Evolutionary conservation across 2,113 vertebrate genomes (phyloP), one percentile per base, ranked within the genome.

Genomic region (Cervus canadensis): DNA sequence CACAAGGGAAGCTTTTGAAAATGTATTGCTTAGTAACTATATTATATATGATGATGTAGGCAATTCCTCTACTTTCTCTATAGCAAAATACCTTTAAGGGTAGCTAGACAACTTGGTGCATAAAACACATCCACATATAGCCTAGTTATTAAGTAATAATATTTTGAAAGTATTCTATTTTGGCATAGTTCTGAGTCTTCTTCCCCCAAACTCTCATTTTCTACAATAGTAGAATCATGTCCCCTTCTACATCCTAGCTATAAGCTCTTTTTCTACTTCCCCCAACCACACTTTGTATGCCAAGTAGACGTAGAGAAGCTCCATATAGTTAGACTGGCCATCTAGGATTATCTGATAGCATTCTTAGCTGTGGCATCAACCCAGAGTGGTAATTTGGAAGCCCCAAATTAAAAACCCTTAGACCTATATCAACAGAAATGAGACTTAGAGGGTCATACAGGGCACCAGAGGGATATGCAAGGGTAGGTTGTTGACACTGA

Each of bases 121-220:
- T 74, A 87, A 67, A 78, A 87, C 13, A 40, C 59, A 94, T 89
- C 89, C 5, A 82, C 43, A 64, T 89, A 45, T 60, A 94, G 76
- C 43, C 79, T 74, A 48, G 5, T 43, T 97, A 21, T 23, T 36
- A 74, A 79, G 33, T 40, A 95, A 52, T 89, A 79, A 43, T 67
- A 95, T 57, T 92, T 97, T 52, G 23, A 87, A 52, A 87, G 54
- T 83, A 54, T 91, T 86, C 6, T 64, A 82, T 54, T 94, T 96
- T 87, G 50, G 28, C 81, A 40, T 90, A 90, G 89, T 76, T 30
- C 50, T 56, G n/a, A 91, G 87, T 90, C 52, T 19, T 23, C 10
- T 60, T 83, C 14, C 5, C 48, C 6, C 1, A 74, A 74, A 74
- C 43, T 94, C 23, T 81, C 36, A 9, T 91, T 78, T 96, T 56